A percentile compares a stretch with the other conserved stretches of the same genome.
phyloP scores from a whole-genome alignment of 2,888 invertebrate genomes.

The Erynnis tages region DNA sequence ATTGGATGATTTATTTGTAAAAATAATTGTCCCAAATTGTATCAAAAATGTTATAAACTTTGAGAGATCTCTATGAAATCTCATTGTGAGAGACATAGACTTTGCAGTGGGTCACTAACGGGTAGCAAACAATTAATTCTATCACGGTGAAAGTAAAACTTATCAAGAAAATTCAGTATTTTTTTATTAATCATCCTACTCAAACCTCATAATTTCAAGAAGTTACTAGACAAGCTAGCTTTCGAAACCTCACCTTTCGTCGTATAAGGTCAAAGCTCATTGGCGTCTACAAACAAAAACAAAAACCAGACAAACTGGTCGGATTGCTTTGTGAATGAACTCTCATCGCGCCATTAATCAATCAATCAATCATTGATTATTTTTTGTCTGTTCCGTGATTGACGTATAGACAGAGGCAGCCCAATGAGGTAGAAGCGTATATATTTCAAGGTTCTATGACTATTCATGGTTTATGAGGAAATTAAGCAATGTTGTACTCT shows the following conservation, averaged over 20 bases:
- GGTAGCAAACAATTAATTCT: too few species aligned
- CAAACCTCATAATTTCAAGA: too few species aligned
- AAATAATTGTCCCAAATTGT: too few species aligned
- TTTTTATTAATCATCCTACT: too few species aligned
- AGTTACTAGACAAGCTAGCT: conserved; percentile 1
- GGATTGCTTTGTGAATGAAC: conserved; percentile 54
- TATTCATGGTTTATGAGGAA: background rate
- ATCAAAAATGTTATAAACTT: too few species aligned
- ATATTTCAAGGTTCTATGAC: conserved; percentile 25
- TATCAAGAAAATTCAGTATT: too few species aligned
- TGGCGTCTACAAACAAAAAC: conserved; percentile 15
- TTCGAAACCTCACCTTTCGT: conserved; percentile 27
- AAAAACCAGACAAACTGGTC: conserved; percentile 34
- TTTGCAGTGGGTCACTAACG: too few species aligned
- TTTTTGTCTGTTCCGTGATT: conserved; percentile 58
- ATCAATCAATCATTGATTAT: conserved; percentile 64
- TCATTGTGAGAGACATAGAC: too few species aligned
- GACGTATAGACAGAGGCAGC: conserved; percentile 71
- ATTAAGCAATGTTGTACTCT: conserved; percentile 1
- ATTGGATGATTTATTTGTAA: too few species aligned
- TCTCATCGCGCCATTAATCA: conserved; percentile 63
- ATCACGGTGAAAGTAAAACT: background rate
- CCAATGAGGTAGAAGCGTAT: conserved; percentile 56
- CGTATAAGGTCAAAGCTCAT: conserved; percentile 8
- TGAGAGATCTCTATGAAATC: too few species aligned